Base-by-base conservation (phyloP, 2,888 invertebrate species). In the Drosophila cognata region DNA sequence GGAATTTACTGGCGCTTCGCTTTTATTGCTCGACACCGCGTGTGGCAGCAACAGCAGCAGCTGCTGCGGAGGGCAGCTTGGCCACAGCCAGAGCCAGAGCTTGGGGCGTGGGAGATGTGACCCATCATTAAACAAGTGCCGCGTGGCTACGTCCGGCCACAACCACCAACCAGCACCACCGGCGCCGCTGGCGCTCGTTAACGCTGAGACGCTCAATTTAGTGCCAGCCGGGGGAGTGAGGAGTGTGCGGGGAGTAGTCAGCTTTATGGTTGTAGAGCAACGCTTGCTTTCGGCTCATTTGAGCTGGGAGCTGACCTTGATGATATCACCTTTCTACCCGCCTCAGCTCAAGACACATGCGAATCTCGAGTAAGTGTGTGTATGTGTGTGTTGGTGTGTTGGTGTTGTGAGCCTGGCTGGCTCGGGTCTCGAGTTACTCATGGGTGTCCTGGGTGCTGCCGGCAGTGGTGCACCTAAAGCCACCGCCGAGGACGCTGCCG, bases 161-260 rank as follows among this genome's bases (percentile, higher is more conserved):
- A 35, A 21, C 33, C 65, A 11, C 18, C 53, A 57, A 35, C 57
- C 51, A 60, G 61, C 79, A 73, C 59, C 61, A 70, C 65, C 77
- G 80, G 71, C 71, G 80, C 78, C 79, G 71, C 55, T 76, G 72
- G 82, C 70, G 79, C 75, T 79, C 77, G 85, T 85, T 85, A 85
- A 85, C 88, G 75, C 88, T 82, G 84, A 85, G 84, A 88, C 88
- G 88, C 88, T 88, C 83, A 84, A 85, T 88, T 85, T 88, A 77
- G 88, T 81, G 85, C 75, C 77, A 79, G 58, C 69, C 59, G 36
- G 60, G 48, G 51, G 16, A 16, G 25, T 25, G 46, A 13, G 46
- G 25, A 8, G 25, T 8, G 46, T 46, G 46, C 16, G 46, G 25
- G 46, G 46, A 25, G 79, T 69, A 74, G 83, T 79, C 69, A 81